These are phyloP conservation scores for Gephyroberyx darwinii DNA, from an alignment of 2,797 vertebrate species.

Conservation along the genomic window DNA sequence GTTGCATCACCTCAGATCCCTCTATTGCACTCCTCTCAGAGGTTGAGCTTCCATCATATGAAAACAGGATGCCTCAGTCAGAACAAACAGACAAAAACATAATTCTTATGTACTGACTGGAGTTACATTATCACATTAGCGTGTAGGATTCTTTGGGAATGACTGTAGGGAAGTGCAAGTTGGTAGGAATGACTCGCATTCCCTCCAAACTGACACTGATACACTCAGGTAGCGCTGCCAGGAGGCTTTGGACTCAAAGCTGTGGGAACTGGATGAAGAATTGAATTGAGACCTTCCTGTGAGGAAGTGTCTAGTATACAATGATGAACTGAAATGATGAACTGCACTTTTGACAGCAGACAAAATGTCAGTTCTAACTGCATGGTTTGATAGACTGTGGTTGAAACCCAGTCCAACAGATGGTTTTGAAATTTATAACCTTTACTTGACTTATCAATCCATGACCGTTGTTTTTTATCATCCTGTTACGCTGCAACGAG, in stretches of 20 bases:
- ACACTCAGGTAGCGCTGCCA: background rate
- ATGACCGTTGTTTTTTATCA: constrained; percentile 34
- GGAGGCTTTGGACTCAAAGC: background rate
- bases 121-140: constrained; percentile 35
- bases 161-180: too few species aligned
- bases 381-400: background rate
- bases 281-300: background rate
- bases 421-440: constrained; percentile 44
- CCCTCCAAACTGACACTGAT: constrained; percentile 20
- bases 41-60: constrained; percentile 20
- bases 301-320: background rate
- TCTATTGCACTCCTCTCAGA: constrained; percentile 23
- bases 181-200: constrained; percentile 13
- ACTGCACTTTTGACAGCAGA: constrained; percentile 20
- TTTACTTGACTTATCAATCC: constrained; percentile 45
- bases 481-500: constrained; percentile 34
- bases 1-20: too few species aligned
- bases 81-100: constrained; percentile 31
- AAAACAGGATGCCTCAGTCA: constrained; percentile 28
- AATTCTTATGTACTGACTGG: constrained; percentile 41
- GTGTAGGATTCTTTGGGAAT: too few species aligned
- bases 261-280: background rate
- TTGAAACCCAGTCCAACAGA: constrained; percentile 19
- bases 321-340: constrained; percentile 18
- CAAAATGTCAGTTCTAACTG: constrained; percentile 40